Evolutionary conservation across 2,797 vertebrate genomes (phyloP).

Genomic region (Gymnoscopelus microlampas): DNA sequence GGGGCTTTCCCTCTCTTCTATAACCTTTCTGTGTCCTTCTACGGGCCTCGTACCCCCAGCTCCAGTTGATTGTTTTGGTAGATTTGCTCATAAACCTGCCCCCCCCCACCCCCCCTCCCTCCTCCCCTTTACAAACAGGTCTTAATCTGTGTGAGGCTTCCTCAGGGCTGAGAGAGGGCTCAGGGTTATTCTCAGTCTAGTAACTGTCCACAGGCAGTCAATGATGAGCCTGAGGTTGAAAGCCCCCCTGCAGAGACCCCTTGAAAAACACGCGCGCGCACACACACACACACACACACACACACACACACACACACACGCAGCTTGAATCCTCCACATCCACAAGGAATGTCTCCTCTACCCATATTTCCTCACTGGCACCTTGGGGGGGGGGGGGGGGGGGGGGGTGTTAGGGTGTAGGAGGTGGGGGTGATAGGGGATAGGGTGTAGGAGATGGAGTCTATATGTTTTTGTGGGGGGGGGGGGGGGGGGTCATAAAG

Average conservation of each 20-base stretch:
- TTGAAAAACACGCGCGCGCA: constrained; percentile 10
- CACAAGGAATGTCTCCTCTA: constrained; percentile 47
- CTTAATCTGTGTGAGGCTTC: constrained; percentile 16
- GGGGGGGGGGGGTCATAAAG: not conserved
- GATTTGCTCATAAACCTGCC: constrained; percentile 10
- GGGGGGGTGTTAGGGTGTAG: not conserved
- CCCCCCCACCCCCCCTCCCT: too few species aligned
- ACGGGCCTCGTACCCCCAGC: not conserved
- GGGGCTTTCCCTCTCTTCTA: not conserved
- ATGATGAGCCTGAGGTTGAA: constrained; percentile 33
- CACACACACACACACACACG: not conserved
- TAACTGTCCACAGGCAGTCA: constrained; percentile 33
- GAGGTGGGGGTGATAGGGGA: not conserved
- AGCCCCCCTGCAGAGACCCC: constrained; percentile 13
- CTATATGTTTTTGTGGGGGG: not conserved
- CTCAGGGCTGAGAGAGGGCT: not conserved
- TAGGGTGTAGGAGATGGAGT: not conserved
- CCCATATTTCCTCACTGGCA: constrained; percentile 15
- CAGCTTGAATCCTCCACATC: too few species aligned
- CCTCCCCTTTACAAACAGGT: constrained; percentile 1
- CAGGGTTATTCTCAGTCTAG: not conserved
- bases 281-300: too few species aligned
- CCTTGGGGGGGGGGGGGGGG: constrained; percentile 10
- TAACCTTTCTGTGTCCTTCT: not conserved
- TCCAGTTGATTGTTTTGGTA: constrained; percentile 3